Conservation (phyloP, 2,113 vertebrate genomes). For the Phylloscopus trochiloides region DNA sequence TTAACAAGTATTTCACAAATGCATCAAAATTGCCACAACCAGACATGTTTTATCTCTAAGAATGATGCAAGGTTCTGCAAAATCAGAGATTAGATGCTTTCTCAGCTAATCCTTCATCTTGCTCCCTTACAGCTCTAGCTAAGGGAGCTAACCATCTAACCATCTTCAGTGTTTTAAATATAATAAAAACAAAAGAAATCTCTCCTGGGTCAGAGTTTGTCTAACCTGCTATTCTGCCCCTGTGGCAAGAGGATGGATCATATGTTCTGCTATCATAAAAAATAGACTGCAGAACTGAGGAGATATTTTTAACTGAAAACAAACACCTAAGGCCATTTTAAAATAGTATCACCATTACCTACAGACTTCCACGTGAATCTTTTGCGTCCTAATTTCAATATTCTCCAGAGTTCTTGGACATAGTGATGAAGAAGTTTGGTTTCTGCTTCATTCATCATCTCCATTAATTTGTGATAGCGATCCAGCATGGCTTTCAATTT, state of each 20-base stretch:
- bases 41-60: not conserved
- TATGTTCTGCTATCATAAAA: not conserved
- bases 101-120: not conserved
- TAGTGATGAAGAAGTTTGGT: slow-evolving; percentile 75
- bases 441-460: slow-evolving; percentile 78
- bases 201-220: not conserved
- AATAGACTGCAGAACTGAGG: not conserved
- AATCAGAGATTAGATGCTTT: not conserved
- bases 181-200: not conserved
- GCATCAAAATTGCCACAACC: not conserved
- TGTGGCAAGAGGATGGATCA: not conserved
- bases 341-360: slow-evolving; percentile 62
- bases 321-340: not conserved
- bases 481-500: slow-evolving; percentile 75
- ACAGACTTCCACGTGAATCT: slow-evolving; percentile 87
- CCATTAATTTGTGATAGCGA: slow-evolving; percentile 74
- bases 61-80: not conserved
- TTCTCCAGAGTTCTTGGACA: slow-evolving; percentile 70
- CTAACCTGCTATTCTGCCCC: not conserved
- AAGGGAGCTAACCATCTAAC: not conserved
- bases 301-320: not conserved
- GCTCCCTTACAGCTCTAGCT: not conserved
- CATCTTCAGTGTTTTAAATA: not conserved
- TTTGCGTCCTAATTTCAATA: slow-evolving; percentile 78
- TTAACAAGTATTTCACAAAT: not conserved